A percentile compares a stretch with the other conserved stretches of the same genome.
These are phyloP conservation scores for Heloderma charlesbogerti DNA, from an alignment of 2,113 vertebrate genomes.

Conservation along the genomic window DNA sequence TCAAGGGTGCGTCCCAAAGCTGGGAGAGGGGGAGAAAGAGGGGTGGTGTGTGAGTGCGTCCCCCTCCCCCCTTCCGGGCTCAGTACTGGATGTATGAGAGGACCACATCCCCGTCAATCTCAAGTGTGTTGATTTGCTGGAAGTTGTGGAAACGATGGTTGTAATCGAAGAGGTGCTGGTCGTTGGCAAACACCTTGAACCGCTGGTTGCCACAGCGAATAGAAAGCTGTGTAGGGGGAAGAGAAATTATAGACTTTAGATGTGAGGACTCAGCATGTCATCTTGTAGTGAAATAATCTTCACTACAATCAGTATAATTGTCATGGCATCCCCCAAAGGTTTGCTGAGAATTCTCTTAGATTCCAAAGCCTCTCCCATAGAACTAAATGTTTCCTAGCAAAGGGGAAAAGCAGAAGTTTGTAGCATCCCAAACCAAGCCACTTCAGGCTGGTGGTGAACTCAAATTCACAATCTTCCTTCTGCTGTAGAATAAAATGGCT, in stretches of 20 bases:
- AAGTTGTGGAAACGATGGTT: slow-evolving; percentile 74
- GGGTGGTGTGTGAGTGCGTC: accelerated
- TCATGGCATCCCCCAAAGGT: background rate
- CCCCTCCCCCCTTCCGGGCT: background rate
- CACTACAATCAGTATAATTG: no score
- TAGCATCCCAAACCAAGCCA: no score
- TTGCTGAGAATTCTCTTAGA: no score
- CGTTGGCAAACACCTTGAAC: slow-evolving; percentile 85
- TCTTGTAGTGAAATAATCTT: no score
- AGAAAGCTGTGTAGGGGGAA: slow-evolving; percentile 75
- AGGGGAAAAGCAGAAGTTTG: no score
- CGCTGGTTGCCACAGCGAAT: slow-evolving; percentile 79
- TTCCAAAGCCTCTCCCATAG: no score
- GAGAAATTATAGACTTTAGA: background rate
- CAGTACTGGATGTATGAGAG: slow-evolving; percentile 84
- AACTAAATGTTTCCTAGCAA: no score
- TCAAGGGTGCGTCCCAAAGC: background rate
- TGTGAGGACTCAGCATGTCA: background rate
- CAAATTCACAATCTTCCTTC: background rate
- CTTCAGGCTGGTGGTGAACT: no score
- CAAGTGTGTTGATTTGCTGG: slow-evolving; percentile 77
- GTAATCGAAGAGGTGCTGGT: slow-evolving; percentile 84
- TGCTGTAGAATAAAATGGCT: no score
- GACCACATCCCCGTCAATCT: slow-evolving; percentile 80
- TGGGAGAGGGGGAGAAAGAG: background rate